Evolutionary conservation across 1,140 invertebrate species (phyloP).

Genomic region (Camponotus vicinus): DNA sequence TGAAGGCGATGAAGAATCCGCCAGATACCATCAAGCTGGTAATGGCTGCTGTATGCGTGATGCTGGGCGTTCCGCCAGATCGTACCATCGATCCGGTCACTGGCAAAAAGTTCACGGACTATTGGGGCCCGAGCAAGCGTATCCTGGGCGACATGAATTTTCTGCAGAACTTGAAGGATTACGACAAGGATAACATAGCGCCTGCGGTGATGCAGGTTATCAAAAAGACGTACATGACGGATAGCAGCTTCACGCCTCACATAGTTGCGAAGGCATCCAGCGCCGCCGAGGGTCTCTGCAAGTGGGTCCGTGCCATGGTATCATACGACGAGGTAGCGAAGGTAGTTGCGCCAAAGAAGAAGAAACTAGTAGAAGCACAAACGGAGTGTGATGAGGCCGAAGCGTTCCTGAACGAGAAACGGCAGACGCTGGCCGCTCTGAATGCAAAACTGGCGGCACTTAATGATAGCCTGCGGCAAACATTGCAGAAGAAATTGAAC

Average conservation of each 20-base stretch:
- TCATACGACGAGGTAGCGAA: conserved; percentile 91
- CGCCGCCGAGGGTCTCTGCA: conserved; percentile 91
- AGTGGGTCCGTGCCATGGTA: conserved; percentile 92
- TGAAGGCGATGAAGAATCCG: conserved; percentile 94
- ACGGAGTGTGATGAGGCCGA: conserved; percentile 88
- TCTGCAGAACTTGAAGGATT: conserved; percentile 89
- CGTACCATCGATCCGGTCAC: conserved; percentile 87
- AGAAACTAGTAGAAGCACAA: conserved; percentile 88
- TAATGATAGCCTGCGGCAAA: conserved; percentile 85
- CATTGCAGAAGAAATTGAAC: conserved; percentile 87
- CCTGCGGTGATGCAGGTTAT: conserved; percentile 88
- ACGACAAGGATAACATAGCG: conserved; percentile 91
- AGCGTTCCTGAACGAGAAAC: conserved; percentile 88
- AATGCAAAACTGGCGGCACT: conserved; percentile 88
- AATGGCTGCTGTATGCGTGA: conserved; percentile 92
- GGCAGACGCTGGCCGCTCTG: conserved; percentile 86
- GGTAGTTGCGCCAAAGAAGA: conserved; percentile 89
- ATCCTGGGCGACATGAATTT: conserved; percentile 92
- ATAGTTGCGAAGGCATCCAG: conserved; percentile 91
- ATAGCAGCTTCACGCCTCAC: conserved; percentile 90
- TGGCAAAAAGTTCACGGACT: conserved; percentile 90
- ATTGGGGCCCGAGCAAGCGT: conserved; percentile 91
- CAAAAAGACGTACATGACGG: conserved; percentile 89
- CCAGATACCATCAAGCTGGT: conserved; percentile 91
- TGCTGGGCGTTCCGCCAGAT: conserved; percentile 90